Conservation (phyloP, 2,113 vertebrate genomes). For the Otus sunia region DNA sequence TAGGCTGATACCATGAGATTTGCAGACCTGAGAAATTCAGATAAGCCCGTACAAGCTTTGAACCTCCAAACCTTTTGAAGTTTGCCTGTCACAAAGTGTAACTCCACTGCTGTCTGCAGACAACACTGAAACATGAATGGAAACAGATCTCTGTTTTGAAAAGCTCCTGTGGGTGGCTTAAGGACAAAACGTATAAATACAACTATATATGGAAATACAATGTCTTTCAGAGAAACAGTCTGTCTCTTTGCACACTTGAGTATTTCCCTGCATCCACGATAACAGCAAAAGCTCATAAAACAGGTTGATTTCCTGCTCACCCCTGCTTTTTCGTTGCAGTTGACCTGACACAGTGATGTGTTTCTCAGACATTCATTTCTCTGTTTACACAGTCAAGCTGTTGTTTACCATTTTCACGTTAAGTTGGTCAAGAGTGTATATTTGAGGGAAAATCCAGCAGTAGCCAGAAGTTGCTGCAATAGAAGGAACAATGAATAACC, state of each 20-base stretch:
- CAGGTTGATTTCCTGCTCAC: not conserved
- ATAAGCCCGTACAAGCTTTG: conserved; percentile 45
- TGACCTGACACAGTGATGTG: not conserved
- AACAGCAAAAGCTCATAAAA: not conserved
- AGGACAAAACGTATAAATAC: not conserved
- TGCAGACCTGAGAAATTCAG: conserved; percentile 51
- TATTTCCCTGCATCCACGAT: not conserved
- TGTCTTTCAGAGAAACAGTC: not conserved
- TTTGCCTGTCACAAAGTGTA: not conserved
- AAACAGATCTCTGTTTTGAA: conserved; percentile 32
- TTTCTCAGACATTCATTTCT: conserved; percentile 17
- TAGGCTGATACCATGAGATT: conserved; percentile 42
- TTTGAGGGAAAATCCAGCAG: not conserved
- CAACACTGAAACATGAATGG: not conserved
- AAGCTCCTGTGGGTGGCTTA: not conserved
- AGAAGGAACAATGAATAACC: not conserved
- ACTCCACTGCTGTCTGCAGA: not conserved
- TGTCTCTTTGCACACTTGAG: not conserved
- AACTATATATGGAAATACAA: not conserved
- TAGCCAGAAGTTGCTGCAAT: not conserved
- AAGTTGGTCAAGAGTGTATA: not conserved
- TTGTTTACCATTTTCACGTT: not conserved
- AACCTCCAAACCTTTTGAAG: conserved; percentile 45
- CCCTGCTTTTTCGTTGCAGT: not conserved
- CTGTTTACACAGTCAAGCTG: conserved; percentile 19